Evolutionary conservation across 1,140 invertebrate genomes (phyloP).

Genomic region (Aleiodes sp.): DNA sequence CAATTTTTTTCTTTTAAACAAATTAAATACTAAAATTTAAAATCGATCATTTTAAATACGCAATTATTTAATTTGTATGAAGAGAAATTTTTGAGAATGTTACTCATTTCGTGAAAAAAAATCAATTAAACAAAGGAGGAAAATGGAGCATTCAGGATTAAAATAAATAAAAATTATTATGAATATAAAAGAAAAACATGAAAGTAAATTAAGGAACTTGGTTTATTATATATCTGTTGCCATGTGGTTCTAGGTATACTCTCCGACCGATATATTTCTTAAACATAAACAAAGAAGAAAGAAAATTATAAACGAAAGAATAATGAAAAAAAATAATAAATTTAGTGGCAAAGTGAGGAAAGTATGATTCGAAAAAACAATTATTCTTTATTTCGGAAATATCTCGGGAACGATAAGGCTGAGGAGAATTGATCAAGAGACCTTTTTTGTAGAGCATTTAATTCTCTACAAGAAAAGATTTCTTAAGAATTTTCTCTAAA

Average conservation of each 20-base stretch:
- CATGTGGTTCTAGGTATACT: constrained; percentile 57
- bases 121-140: neutral
- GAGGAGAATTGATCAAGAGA: neutral
- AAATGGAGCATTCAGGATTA: constrained; percentile 6
- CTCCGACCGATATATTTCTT: constrained; percentile 57
- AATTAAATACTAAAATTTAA: no score
- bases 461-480: no score
- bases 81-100: no score
- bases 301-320: constrained; percentile 20
- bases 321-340: constrained; percentile 19
- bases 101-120: no score
- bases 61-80: no score
- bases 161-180: constrained; percentile 41
- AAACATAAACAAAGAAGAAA: constrained; percentile 52
- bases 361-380: constrained; percentile 17
- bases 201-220: constrained; percentile 63
- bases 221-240: constrained; percentile 53
- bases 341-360: no score
- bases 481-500: no score
- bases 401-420: no score
- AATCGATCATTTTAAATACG: no score
- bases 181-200: constrained; percentile 50
- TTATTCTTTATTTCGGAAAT: no score
- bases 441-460: no score
- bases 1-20: no score